Evolutionary conservation across 2,888 invertebrate genomes (phyloP).

Genomic region (Crocallis elinguaria): DNA sequence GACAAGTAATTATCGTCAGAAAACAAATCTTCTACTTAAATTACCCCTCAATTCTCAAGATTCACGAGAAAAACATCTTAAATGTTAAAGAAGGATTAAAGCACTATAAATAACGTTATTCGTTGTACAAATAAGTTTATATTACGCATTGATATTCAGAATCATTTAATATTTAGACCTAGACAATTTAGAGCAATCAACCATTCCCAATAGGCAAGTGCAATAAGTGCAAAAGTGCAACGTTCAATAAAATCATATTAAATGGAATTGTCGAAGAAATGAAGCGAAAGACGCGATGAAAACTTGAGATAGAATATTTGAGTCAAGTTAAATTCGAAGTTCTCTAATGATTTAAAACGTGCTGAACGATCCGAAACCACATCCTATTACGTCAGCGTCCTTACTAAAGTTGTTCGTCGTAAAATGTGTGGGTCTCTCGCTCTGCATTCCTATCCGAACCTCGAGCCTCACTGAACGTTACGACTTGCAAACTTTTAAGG

Average conservation of each 20-base stretch:
- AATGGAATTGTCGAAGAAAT: conserved; percentile 13
- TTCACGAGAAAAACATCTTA: conserved; percentile 23
- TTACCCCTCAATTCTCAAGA: conserved; percentile 46
- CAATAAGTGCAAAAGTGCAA: conserved; percentile 21
- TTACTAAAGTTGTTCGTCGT: conserved; percentile 25
- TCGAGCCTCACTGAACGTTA: conserved; percentile 23
- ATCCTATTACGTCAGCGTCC: conserved; percentile 15
- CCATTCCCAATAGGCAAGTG: conserved; percentile 17
- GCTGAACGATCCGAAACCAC: conserved; percentile 22
- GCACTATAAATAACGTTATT: no score
- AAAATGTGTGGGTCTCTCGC: conserved; percentile 19
- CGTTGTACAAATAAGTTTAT: no score
- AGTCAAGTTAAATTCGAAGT: conserved; percentile 10
- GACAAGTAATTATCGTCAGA: conserved; percentile 41
- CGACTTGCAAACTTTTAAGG: conserved; percentile 45
- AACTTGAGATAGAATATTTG: background rate
- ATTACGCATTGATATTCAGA: no score
- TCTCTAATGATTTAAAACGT: conserved; percentile 22
- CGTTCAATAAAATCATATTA: conserved; percentile 19
- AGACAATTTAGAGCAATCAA: background rate
- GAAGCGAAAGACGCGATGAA: background rate
- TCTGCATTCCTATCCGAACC: conserved; percentile 17
- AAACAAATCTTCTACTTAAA: conserved; percentile 52
- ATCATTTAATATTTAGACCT: no score
- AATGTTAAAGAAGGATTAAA: conserved; percentile 17